Conservation (phyloP, 1,140 invertebrate species). For the Fopius arisanus region DNA sequence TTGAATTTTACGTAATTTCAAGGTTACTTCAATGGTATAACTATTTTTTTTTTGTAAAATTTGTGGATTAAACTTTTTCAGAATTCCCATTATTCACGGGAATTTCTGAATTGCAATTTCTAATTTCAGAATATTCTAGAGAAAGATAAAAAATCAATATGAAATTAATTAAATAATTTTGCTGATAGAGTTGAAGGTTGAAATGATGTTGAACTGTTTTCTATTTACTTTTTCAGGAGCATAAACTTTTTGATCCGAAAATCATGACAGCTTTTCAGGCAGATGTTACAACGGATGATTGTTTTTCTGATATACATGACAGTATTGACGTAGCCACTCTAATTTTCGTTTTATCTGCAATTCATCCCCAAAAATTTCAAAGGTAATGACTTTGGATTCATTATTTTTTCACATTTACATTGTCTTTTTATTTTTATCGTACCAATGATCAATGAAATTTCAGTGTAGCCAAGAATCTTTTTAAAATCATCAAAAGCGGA, state of each 20-base stretch:
- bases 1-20: not conserved
- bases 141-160: too few species aligned
- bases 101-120: too few species aligned
- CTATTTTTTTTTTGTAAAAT: too few species aligned
- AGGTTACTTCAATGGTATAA: not conserved
- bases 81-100: too few species aligned
- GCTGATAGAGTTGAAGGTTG: too few species aligned
- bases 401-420: not conserved
- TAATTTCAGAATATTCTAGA: too few species aligned
- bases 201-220: too few species aligned
- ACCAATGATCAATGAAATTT: conserved; percentile 26
- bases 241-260: conserved; percentile 68
- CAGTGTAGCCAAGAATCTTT: conserved; percentile 75
- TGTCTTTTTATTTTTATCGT: not conserved
- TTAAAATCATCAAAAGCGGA: conserved; percentile 76
- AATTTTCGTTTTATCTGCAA: conserved; percentile 83
- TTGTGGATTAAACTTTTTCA: too few species aligned
- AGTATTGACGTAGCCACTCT: conserved; percentile 75
- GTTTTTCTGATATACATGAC: conserved; percentile 67
- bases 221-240: conserved; percentile 47
- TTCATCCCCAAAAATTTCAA: conserved; percentile 82
- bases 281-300: conserved; percentile 73
- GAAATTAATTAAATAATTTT: too few species aligned
- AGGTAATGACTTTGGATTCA: conserved; percentile 38
- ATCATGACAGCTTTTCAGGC: conserved; percentile 80